Percentiles rank a stretch among this genome's conserved stretches.
Conservation (phyloP, 2,888 invertebrate species). For the Drosophila rubida region DNA sequence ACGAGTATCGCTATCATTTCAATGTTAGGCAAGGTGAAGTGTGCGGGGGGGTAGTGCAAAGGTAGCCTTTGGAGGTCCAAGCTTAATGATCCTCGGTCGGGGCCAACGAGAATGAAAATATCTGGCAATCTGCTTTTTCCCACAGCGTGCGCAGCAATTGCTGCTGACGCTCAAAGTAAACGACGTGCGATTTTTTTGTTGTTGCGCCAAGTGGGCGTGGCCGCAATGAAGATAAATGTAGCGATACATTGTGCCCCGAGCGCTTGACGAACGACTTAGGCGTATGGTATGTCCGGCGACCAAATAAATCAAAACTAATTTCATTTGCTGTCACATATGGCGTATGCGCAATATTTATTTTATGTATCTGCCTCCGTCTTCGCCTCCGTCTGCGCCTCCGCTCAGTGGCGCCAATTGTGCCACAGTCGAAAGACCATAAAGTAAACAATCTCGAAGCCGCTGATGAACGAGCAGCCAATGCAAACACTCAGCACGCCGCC, state of each 20-base stretch:
- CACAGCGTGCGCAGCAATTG: no score
- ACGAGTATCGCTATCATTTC: background rate
- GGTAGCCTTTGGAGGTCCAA: conserved; percentile 36
- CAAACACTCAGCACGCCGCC: conserved; percentile 82
- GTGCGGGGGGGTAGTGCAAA: background rate
- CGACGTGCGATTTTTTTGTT: conserved; percentile 13
- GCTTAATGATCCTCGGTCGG: conserved; percentile 63
- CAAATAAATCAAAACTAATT: conserved; percentile 66
- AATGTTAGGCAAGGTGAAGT: background rate
- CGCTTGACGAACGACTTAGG: conserved; percentile 45
- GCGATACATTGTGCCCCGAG: conserved; percentile 22
- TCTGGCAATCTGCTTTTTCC: background rate
- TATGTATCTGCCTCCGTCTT: background rate
- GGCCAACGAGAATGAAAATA: conserved; percentile 9
- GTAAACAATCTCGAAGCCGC: conserved; percentile 78
- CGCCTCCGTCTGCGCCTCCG: background rate
- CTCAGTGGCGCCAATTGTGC: conserved; percentile 53
- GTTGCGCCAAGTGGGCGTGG: conserved; percentile 31
- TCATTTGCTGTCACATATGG: conserved; percentile 60
- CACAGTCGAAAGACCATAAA: conserved; percentile 70
- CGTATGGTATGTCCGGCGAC: conserved; percentile 14
- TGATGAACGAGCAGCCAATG: conserved; percentile 82
- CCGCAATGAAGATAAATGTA: conserved; percentile 54
- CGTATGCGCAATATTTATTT: conserved; percentile 62
- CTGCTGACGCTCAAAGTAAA: conserved; percentile 18